A percentile compares a stretch with the other conserved stretches of the same genome.
Evolutionary conservation across 2,797 vertebrate genomes (phyloP).

Genomic region (Parauchenoglanis ngamensis): DNA sequence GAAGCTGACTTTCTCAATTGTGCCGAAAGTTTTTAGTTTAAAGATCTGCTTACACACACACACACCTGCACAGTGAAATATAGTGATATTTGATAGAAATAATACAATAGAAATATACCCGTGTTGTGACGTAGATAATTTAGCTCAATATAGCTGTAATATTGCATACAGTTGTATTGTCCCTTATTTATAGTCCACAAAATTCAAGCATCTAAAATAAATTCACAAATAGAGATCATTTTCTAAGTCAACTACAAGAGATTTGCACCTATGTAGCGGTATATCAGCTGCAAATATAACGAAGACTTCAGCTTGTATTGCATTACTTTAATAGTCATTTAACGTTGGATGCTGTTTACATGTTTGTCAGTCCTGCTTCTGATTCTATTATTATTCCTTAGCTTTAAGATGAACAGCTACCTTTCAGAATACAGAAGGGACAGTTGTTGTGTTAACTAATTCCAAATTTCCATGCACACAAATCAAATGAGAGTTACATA

Average conservation of each 20-base stretch:
- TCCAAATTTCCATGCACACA: slow-evolving; percentile 18
- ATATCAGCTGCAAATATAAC: neutral
- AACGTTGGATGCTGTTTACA: neutral
- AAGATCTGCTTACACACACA: neutral
- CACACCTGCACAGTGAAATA: neutral
- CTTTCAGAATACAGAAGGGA: neutral
- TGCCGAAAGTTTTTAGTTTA: slow-evolving; percentile 1
- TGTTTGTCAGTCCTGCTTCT: neutral
- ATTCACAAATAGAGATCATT: neutral
- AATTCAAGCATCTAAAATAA: neutral
- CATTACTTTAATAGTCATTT: neutral
- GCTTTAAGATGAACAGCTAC: neutral
- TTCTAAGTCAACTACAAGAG: neutral
- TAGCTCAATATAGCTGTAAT: neutral
- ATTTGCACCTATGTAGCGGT: neutral
- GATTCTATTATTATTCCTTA: neutral
- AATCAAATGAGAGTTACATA: slow-evolving; percentile 12
- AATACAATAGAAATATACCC: neutral
- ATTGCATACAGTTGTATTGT: neutral
- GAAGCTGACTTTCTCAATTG: neutral
- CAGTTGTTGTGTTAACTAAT: neutral
- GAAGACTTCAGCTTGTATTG: neutral
- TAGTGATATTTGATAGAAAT: neutral
- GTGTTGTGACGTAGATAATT: neutral
- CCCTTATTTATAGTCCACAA: neutral